phyloP scores from a whole-genome alignment of 2,113 vertebrate genomes.

The Bambusicola thoracicus region DNA sequence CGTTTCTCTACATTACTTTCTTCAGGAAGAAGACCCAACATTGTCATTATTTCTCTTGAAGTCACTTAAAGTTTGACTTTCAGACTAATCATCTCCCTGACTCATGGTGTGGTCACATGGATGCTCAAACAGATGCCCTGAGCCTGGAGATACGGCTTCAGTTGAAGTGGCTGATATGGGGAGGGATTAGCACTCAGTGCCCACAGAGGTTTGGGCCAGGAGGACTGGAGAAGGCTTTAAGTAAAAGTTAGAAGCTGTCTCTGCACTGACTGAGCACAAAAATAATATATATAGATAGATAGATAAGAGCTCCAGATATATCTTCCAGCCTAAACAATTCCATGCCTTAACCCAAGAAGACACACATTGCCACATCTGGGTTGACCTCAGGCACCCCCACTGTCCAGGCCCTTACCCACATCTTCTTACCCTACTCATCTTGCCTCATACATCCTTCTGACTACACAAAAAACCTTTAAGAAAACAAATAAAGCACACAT shows the following conservation, averaged over 20 bases:
- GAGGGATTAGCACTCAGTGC: background rate
- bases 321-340: background rate
- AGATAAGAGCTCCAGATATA: background rate
- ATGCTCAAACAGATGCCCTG: background rate
- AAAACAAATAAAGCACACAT: background rate
- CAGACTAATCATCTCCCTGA: background rate
- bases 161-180: fast-evolving
- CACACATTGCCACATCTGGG: background rate
- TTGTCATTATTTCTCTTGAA: background rate
- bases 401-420: background rate
- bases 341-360: background rate
- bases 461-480: background rate
- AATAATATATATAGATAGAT: no score
- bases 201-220: background rate
- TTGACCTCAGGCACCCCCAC: background rate
- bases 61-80: background rate
- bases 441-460: fast-evolving
- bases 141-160: background rate
- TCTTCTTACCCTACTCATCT: background rate
- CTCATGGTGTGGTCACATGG: background rate
- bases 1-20: background rate
- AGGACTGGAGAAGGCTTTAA: background rate
- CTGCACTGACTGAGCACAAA: background rate
- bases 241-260: background rate
- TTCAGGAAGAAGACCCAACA: background rate